Base-by-base conservation (phyloP, 2,113 vertebrate genomes). In the Oryzias melastigma region DNA sequence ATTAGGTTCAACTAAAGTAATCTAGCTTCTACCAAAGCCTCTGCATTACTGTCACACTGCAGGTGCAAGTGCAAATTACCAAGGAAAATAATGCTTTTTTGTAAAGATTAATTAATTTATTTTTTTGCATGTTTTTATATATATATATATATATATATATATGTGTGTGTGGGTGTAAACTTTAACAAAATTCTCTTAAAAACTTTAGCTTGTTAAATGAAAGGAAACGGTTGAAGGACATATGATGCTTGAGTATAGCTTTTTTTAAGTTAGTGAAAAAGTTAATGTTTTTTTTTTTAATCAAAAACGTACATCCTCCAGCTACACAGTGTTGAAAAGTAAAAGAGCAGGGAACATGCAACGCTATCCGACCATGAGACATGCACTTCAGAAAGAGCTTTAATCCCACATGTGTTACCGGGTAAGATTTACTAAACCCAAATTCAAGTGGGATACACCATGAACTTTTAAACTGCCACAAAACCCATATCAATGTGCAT, bases 1-100 rank as follows among this genome's bases (percentile, higher is more conserved):
- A 69, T 76, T 75, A 62, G 80, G 58, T 79, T 78, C 80, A 41
- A 42, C 54, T 77, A 71, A 66, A 77, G 77, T 68, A 56, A 77
- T 24, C 46, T 58, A 73, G 65, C 65, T 10, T 15, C 48, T 49
- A 62, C 41, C 77, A 41, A 62, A 75, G 46, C 29, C 19, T 64
- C 41, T 56, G n/a, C 73, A 83, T 78, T 62, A 49, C 35, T 65
- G 53, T 68, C 55, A 77, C 35, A 47, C 7, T 19, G 69, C 71
- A 75, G 65, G 50, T 68, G 47, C 59, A 71, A 51, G 71, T n/a
- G 58, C 46, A 66, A 16, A 44, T 24, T 22, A 35, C 49, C 42
- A n/a, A 63, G 48, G 41, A 5, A 52, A 53, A 62, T 62, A 22
- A 46, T 35, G 29, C 10, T 10, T 35, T 29, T 29, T n/a, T n/a